A percentile compares a stretch with the other conserved stretches of the same genome.
These are phyloP conservation scores for Cheirogaleus medius DNA, from an alignment of 2,113 vertebrate genomes.

Conservation along the genomic window DNA sequence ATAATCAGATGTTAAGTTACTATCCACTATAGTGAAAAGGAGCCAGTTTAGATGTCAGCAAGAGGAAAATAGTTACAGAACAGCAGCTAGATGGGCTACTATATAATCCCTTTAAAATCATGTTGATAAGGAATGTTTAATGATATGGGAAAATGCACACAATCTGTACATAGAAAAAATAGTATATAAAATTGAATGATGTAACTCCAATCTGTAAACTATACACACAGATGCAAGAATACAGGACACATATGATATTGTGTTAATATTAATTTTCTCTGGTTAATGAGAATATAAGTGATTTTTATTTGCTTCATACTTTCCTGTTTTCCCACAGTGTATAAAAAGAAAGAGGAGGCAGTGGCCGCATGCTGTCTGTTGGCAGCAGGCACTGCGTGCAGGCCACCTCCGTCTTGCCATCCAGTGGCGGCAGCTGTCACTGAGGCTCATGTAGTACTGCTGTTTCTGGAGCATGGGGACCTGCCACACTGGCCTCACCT, in stretches of 20 bases:
- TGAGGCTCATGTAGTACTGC: rapidly evolving
- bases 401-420: not conserved
- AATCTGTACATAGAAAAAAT: not conserved
- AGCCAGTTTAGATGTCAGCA: not conserved
- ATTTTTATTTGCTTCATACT: not conserved
- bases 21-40: not conserved
- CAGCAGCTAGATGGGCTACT: not conserved
- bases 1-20: not conserved
- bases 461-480: not conserved
- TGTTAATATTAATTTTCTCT: not conserved
- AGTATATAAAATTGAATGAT: not conserved
- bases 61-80: not conserved
- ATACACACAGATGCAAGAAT: not conserved
- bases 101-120: not conserved
- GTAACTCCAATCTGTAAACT: not conserved
- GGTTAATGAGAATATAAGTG: not conserved
- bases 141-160: not conserved
- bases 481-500: not conserved
- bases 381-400: not conserved
- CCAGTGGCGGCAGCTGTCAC: not conserved
- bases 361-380: not conserved
- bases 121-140: not conserved
- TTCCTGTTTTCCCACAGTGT: not conserved
- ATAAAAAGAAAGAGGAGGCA: not conserved
- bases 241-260: not conserved